Base-by-base conservation (phyloP, 2,888 invertebrate species). In the Sminthurinus aureus region DNA sequence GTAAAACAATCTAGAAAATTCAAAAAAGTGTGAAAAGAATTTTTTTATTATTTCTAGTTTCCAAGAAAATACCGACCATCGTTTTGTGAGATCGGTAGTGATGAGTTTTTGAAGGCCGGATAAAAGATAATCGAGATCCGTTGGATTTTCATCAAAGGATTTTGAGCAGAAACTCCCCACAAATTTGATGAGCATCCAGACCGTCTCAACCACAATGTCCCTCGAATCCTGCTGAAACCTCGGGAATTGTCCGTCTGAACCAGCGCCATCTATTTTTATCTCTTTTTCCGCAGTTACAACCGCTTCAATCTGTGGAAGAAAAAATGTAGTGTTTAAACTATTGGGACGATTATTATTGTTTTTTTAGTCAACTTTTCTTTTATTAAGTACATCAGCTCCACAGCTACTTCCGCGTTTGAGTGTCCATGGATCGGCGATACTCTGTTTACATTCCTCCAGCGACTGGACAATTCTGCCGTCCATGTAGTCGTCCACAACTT, bases 101-200 rank as follows among this genome's bases (percentile, higher is more conserved):
- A 76, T 58, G 9, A 76, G 58, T 58, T 58, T 76, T 58, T 76
- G 58, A 15, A 76, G 76, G 8, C 76, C 76, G 4, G 58, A 58
- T 2, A 76, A 22, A 58, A 76, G 22, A 52, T 76, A 76, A 76
- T 51, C 76, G 12, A 58, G 22, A 22, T 76, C 76, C 0, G 76
- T 76, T n/a, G 76, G 76, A 52, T 76, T 12, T 6, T 52, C 76
- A 24, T 76, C 76, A 58, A 76, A 76, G 2, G n/a, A 24, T 22
- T 15, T n/a, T 1, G 76, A 51, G 13, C 76, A 76, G 51, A 76
- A 76, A 58, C 58, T 20, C 3, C 22, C 58, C 1, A 76, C 11
- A 58, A 76, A 76, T 76, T 76, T 51, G 20, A 76, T 58, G 22
- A 76, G n/a, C 18, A 13, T 76, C 76, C 76, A 76, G 11, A 51